Conservation (phyloP, 2,113 vertebrate species). For the Excalfactoria chinensis region DNA sequence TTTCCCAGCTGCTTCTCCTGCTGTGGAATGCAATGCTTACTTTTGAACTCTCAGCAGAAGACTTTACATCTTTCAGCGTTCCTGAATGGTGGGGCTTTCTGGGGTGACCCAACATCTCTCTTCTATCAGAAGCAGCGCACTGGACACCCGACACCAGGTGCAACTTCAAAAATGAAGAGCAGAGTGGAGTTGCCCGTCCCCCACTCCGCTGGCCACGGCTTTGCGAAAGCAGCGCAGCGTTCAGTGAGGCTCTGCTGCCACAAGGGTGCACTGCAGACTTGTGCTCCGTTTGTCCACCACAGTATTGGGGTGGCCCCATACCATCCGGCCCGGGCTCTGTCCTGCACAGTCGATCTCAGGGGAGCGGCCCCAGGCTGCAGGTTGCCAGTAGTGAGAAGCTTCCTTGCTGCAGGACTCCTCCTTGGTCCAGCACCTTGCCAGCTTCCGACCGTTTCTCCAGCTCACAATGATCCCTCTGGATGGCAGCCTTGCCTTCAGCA, state of each 20-base stretch:
- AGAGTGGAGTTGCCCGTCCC: accelerated
- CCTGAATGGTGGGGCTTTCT: not conserved
- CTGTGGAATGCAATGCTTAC: not conserved
- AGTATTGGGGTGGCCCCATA: too few relatives aligned
- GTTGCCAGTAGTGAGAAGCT: too few relatives aligned
- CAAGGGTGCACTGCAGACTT: not conserved
- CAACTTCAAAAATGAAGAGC: accelerated
- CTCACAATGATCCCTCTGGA: not conserved
- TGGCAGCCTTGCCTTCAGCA: not conserved
- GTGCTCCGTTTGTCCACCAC: not conserved
- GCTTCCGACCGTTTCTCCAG: not conserved
- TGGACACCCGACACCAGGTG: accelerated
- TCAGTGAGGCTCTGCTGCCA: not conserved
- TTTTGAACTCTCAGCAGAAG: not conserved
- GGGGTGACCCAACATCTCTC: not conserved
- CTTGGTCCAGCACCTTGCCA: not conserved
- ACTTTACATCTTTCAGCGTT: not conserved
- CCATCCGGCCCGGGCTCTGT: accelerated
- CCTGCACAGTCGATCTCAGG: accelerated
- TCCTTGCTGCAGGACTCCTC: not conserved
- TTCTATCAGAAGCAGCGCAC: accelerated
- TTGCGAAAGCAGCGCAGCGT: accelerated
- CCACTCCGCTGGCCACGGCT: accelerated
- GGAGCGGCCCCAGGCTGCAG: accelerated
- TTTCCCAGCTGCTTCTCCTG: not conserved